These are phyloP conservation scores for Laothoe populi DNA, from an alignment of 2,888 invertebrate genomes.

Conservation along the genomic window DNA sequence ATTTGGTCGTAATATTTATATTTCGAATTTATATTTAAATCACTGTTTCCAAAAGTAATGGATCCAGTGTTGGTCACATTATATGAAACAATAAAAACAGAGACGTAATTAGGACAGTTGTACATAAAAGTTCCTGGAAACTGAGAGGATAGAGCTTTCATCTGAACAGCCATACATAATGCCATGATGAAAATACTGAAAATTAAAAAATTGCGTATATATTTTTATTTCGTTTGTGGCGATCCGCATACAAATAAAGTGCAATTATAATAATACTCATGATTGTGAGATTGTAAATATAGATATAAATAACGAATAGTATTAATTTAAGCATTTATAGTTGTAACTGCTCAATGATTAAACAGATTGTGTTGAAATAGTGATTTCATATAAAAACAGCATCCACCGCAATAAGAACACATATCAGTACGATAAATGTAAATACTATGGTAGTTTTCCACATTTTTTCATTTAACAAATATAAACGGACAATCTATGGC, in stretches of 20 bases:
- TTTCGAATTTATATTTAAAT: too few relatives aligned
- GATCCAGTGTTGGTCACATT: neutral
- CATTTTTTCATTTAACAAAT: conserved; percentile 26
- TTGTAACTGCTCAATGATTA: conserved; percentile 31
- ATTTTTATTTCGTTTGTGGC: conserved; percentile 60
- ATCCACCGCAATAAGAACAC: conserved; percentile 71
- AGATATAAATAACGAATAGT: conserved; percentile 61
- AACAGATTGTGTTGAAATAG: conserved; percentile 25
- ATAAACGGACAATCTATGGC: neutral
- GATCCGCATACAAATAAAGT: conserved; percentile 79
- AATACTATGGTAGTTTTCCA: conserved; percentile 32
- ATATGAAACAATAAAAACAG: neutral
- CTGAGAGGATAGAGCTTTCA: neutral
- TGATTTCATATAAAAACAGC: conserved; percentile 47
- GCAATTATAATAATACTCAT: conserved; percentile 83
- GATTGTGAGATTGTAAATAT: conserved; percentile 82
- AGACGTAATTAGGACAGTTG: neutral
- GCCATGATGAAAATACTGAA: conserved; percentile 34
- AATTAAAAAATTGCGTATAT: conserved; percentile 59
- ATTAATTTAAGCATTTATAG: conserved; percentile 78
- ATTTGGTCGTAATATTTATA: too few relatives aligned
- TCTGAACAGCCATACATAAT: conserved; percentile 18
- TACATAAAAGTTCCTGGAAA: neutral
- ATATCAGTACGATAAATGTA: conserved; percentile 71
- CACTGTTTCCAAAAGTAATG: neutral